These are phyloP conservation scores for Semicossyphus pulcher DNA, from an alignment of 2,113 vertebrate genomes.

Conservation along the genomic window DNA sequence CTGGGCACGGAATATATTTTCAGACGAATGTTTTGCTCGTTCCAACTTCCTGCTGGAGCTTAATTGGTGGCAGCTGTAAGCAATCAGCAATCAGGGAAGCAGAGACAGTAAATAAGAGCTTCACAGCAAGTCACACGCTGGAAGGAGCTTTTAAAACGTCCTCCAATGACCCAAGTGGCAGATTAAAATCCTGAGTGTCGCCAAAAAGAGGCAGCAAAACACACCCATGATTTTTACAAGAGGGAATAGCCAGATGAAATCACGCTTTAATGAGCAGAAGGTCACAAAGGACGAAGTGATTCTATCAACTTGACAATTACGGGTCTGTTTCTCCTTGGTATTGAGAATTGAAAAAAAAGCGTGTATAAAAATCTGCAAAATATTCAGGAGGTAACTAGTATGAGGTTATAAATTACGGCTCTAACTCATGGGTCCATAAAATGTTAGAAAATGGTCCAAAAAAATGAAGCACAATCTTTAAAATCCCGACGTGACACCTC, in stretches of 20 bases:
- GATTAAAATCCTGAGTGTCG: constrained; percentile 13
- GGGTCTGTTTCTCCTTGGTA: background rate
- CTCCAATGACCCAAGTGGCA: constrained; percentile 30
- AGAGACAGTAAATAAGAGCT: constrained; percentile 62
- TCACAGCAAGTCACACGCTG: constrained; percentile 21
- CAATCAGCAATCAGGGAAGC: constrained; percentile 74
- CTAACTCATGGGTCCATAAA: too few relatives aligned
- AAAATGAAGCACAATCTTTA: background rate
- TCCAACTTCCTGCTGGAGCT: constrained; percentile 33
- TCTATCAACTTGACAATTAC: background rate
- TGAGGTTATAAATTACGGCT: too few relatives aligned
- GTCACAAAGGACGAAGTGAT: background rate
- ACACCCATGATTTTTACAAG: constrained; percentile 6
- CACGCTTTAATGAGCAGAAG: constrained; percentile 14
- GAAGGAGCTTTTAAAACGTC: constrained; percentile 39
- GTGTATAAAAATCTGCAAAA: background rate
- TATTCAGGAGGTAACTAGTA: background rate
- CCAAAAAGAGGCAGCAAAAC: constrained; percentile 12
- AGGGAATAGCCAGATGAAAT: background rate
- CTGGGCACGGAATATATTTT: background rate
- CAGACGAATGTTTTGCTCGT: constrained; percentile 19
- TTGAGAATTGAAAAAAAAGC: background rate
- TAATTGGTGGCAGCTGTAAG: constrained; percentile 73
- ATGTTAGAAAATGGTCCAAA: too few relatives aligned
- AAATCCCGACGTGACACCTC: too few relatives aligned